These are phyloP conservation scores for Thereva nobilitata DNA, from an alignment of 2,888 invertebrate species.

Conservation along the genomic window DNA sequence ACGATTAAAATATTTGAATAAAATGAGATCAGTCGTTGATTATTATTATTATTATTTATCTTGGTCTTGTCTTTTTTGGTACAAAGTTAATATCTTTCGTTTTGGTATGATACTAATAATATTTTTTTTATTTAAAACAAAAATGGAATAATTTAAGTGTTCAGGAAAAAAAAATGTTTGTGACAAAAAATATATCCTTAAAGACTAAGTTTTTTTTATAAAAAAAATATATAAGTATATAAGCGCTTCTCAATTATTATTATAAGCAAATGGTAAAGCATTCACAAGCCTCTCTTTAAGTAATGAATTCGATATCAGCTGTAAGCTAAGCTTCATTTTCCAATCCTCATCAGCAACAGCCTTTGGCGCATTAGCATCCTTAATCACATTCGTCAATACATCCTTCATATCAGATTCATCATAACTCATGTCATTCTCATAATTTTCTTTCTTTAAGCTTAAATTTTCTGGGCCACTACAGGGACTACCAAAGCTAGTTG, in stretches of 20 bases:
- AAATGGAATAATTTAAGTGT: no score
- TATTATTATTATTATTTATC: no score
- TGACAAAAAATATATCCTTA: no score
- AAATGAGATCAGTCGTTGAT: no score
- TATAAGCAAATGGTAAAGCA: slow-evolving; percentile 57
- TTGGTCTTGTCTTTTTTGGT: no score
- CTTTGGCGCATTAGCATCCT: slow-evolving; percentile 23
- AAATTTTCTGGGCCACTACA: slow-evolving; percentile 51
- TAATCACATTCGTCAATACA: not conserved
- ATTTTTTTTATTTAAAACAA: no score
- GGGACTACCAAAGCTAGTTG: slow-evolving; percentile 41
- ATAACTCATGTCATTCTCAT: slow-evolving; percentile 36
- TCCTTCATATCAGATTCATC: slow-evolving; percentile 47
- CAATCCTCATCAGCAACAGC: slow-evolving; percentile 50
- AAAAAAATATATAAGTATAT: slow-evolving; percentile 19
- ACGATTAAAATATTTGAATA: no score
- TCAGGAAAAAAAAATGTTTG: no score
- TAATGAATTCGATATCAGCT: slow-evolving; percentile 57
- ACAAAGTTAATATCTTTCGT: no score
- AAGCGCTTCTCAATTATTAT: slow-evolving; percentile 46
- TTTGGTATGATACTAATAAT: no score
- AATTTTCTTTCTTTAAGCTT: slow-evolving; percentile 52
- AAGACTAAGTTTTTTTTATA: not conserved
- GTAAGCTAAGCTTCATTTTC: slow-evolving; percentile 58
- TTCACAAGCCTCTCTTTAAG: slow-evolving; percentile 57